Evolutionary conservation across 2,113 vertebrate species (phyloP).

Genomic region (Ochotona curzoniae): DNA sequence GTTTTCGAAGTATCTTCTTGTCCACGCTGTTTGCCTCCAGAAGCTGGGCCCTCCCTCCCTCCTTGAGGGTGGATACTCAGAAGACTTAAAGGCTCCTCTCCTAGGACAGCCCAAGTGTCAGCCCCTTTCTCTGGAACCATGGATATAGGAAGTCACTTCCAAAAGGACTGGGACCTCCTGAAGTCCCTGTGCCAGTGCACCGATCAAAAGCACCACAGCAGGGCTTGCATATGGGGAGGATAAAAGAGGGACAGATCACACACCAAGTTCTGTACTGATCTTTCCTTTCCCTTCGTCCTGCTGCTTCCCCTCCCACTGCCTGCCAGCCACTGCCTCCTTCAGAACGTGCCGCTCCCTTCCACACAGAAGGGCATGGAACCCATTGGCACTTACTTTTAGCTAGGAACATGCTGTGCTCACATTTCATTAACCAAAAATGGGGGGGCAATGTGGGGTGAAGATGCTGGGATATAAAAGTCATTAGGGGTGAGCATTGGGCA

Average conservation of each 20-base stretch:
- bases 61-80: neutral
- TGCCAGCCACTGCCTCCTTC: neutral
- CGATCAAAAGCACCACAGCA: neutral
- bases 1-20: too few species aligned
- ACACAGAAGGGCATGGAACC: constrained; percentile 43
- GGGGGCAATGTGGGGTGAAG: neutral
- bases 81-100: neutral
- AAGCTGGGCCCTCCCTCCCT: neutral
- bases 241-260: neutral
- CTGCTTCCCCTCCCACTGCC: neutral
- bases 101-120: neutral
- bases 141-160: neutral
- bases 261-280: neutral
- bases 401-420: constrained; percentile 68
- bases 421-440: constrained; percentile 56
- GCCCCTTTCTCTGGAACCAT: neutral
- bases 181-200: neutral
- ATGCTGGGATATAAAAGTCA: constrained; percentile 17
- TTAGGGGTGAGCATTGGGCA: neutral
- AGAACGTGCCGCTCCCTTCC: constrained; percentile 40
- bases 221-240: neutral
- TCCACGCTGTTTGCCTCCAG: neutral
- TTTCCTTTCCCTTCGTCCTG: neutral
- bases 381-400: constrained; percentile 50
- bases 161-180: neutral